Conservation (phyloP, 1,140 invertebrate genomes). For the Latrodectus geometricus region DNA sequence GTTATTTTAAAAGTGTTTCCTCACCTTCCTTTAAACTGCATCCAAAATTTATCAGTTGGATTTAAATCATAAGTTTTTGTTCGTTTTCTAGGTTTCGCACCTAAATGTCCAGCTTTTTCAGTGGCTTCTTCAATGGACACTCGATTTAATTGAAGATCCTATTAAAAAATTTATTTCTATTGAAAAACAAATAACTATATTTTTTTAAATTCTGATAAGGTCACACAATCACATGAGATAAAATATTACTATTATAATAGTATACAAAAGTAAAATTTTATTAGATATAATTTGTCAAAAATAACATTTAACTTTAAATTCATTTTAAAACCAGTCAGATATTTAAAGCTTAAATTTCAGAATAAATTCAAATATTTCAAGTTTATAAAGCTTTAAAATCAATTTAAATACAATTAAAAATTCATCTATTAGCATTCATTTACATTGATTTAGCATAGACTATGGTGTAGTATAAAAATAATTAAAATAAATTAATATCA, state of each 20-base stretch:
- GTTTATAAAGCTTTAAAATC: too few species aligned
- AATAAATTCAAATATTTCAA: too few species aligned
- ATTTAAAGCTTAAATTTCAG: too few species aligned
- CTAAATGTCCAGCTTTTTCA: conserved; percentile 67
- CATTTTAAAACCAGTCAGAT: too few species aligned
- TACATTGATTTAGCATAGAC: too few species aligned
- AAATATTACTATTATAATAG: too few species aligned
- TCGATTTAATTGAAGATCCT: conserved; percentile 88
- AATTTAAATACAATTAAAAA: too few species aligned
- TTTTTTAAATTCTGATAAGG: not conserved
- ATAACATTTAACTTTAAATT: too few species aligned
- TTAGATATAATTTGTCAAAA: not conserved
- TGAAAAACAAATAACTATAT: not conserved
- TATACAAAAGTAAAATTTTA: not conserved
- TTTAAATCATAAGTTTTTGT: conserved; percentile 92
- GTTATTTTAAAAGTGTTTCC: conserved; percentile 10
- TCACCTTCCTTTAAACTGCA: conserved; percentile 84
- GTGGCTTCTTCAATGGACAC: conserved; percentile 82
- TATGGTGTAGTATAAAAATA: too few species aligned
- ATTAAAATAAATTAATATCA: too few species aligned
- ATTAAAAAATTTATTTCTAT: not conserved
- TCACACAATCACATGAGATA: not conserved
- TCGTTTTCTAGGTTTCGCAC: conserved; percentile 72
- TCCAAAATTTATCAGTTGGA: conserved; percentile 91
- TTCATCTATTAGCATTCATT: too few species aligned